phyloP scores from a whole-genome alignment of 2,888 invertebrate genomes.

The Carpatolechia fugitivella region DNA sequence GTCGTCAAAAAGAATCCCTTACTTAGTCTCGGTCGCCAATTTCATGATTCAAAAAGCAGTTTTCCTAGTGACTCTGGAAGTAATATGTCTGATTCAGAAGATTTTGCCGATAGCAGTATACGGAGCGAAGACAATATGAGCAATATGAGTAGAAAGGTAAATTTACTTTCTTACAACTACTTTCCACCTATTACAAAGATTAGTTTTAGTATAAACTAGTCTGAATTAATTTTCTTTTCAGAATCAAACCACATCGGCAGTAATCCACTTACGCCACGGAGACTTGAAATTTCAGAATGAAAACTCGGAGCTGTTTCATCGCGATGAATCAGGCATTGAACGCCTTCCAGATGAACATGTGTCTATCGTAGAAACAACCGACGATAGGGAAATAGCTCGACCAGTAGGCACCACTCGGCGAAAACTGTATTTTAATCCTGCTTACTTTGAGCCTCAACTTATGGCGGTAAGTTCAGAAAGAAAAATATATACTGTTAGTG shows the following conservation, averaged over 20 bases:
- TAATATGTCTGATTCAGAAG: slow-evolving; percentile 83
- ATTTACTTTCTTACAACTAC: neutral
- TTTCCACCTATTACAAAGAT: neutral
- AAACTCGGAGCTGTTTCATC: slow-evolving; percentile 56
- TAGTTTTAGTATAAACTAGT: neutral
- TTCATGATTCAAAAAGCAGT: slow-evolving; percentile 66
- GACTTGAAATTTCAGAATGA: slow-evolving; percentile 57
- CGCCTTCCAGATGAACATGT: slow-evolving; percentile 91
- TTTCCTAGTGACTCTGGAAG: slow-evolving; percentile 77
- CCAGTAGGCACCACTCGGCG: slow-evolving; percentile 85
- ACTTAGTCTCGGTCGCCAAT: slow-evolving; percentile 80
- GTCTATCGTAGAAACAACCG: slow-evolving; percentile 89
- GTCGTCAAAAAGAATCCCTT: slow-evolving; percentile 89
- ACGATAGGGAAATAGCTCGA: slow-evolving; percentile 83
- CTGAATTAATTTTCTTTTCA: slow-evolving; percentile 33
- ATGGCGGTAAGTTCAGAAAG: slow-evolving; percentile 83
- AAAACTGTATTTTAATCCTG: slow-evolving; percentile 93
- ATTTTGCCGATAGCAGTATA: slow-evolving; percentile 64
- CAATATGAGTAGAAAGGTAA: slow-evolving; percentile 42
- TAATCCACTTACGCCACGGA: slow-evolving; percentile 82
- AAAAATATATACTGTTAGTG: neutral
- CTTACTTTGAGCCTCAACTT: slow-evolving; percentile 93
- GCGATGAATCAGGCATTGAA: slow-evolving; percentile 82
- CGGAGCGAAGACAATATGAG: slow-evolving; percentile 56
- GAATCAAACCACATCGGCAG: slow-evolving; percentile 82